phyloP scores from a whole-genome alignment of 2,797 vertebrate genomes.

The Tenualosa thibaudeaui region DNA sequence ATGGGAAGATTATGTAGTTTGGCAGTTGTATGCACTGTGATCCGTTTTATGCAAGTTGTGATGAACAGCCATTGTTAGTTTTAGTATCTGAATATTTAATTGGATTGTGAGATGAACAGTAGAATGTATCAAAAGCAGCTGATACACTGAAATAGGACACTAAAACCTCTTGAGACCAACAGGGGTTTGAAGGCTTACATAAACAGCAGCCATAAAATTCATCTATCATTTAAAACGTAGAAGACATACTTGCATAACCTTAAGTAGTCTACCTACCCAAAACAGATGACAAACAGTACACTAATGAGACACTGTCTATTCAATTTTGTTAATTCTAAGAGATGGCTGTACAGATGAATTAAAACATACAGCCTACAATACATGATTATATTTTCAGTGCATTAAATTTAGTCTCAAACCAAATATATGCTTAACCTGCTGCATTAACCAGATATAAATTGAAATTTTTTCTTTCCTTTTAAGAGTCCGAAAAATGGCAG shows the following conservation, averaged over 20 bases:
- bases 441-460: neutral
- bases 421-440: too few species aligned
- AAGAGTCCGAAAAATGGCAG: slow-evolving; percentile 20
- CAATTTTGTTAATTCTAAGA: neutral
- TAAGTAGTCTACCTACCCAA: neutral
- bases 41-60: neutral
- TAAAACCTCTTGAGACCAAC: neutral
- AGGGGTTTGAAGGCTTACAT: neutral
- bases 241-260: neutral
- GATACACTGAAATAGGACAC: neutral
- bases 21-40: too few species aligned
- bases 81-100: neutral
- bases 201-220: neutral
- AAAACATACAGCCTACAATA: too few species aligned
- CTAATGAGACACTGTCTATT: neutral
- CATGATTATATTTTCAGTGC: too few species aligned
- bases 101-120: neutral
- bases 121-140: neutral
- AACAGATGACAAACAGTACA: neutral
- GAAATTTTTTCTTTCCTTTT: neutral
- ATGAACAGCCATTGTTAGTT: neutral
- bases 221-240: too few species aligned
- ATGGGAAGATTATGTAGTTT: neutral
- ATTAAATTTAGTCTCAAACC: too few species aligned
- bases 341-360: too few species aligned